A percentile compares a stretch with the other conserved stretches of the same genome.
Conservation (phyloP, 2,888 invertebrate genomes). For the Aphidoletes aphidimyza region DNA sequence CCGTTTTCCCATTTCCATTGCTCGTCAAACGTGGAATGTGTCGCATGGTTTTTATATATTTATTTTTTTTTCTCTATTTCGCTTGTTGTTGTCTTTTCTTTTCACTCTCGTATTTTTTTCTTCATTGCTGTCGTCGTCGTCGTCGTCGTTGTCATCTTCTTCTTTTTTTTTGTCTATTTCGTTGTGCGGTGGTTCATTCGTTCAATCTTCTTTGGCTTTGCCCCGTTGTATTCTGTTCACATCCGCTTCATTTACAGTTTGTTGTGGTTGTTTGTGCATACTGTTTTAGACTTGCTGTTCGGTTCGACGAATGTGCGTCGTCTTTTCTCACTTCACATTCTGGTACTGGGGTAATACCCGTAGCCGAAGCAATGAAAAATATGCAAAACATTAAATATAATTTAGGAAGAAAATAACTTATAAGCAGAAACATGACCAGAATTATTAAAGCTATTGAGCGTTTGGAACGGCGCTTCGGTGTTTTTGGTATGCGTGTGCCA, state of each 20-base stretch:
- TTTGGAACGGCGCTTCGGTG: not conserved
- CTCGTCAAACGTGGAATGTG: slow-evolving; percentile 43
- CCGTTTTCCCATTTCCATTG: not conserved
- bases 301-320: not conserved
- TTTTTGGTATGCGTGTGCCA: too few relatives aligned
- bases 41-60: slow-evolving; percentile 27
- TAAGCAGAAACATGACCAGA: slow-evolving; percentile 55
- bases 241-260: slow-evolving; percentile 46
- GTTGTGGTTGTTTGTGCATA: slow-evolving; percentile 45
- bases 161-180: not conserved
- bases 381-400: slow-evolving; percentile 55
- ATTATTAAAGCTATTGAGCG: slow-evolving; percentile 45
- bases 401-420: slow-evolving; percentile 55
- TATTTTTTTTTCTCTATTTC: not conserved
- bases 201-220: not conserved
- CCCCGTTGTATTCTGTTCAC: slow-evolving; percentile 5
- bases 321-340: not conserved
- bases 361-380: slow-evolving; percentile 34
- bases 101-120: not conserved
- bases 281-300: not conserved
- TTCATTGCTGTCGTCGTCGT: not conserved
- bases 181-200: not conserved
- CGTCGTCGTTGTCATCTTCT: too few relatives aligned
- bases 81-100: not conserved
- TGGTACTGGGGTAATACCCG: not conserved